phyloP scores from a whole-genome alignment of 2,113 vertebrate genomes.

The Xenus cinereus region DNA sequence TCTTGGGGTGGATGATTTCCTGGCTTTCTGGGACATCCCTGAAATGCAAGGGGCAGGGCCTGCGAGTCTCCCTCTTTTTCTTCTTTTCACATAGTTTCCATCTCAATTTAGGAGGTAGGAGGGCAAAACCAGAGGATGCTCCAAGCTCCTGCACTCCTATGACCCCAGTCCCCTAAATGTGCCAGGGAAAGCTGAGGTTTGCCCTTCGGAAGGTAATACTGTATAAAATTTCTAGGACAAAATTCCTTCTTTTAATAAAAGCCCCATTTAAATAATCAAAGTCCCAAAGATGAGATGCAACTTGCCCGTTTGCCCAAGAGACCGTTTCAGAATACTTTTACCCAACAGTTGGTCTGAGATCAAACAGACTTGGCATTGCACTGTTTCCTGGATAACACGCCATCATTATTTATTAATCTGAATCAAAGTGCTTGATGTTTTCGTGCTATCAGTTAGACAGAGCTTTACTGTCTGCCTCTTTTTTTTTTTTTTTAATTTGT shows the following conservation, averaged over 20 bases:
- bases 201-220: neutral
- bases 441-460: slow-evolving; percentile 29
- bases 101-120: neutral
- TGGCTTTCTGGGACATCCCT: neutral
- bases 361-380: slow-evolving; percentile 49
- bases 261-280: slow-evolving; percentile 21
- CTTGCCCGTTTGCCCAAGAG: slow-evolving; percentile 11
- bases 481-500: slow-evolving; percentile 13
- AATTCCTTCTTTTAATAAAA: slow-evolving; percentile 28
- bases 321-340: slow-evolving; percentile 45
- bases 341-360: slow-evolving; percentile 60
- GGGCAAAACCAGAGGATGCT: neutral
- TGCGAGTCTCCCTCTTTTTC: neutral
- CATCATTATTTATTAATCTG: slow-evolving; percentile 66
- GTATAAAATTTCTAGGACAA: neutral
- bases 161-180: neutral
- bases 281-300: neutral
- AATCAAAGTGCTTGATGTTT: slow-evolving; percentile 62
- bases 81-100: neutral
- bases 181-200: neutral
- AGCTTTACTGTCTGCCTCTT: slow-evolving; percentile 35
- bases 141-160: neutral
- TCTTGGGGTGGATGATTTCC: neutral
- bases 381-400: slow-evolving; percentile 63
- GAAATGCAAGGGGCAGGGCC: neutral